phyloP scores from a whole-genome alignment of 2,797 vertebrate species.

The Rhabdophis nuchalis region DNA sequence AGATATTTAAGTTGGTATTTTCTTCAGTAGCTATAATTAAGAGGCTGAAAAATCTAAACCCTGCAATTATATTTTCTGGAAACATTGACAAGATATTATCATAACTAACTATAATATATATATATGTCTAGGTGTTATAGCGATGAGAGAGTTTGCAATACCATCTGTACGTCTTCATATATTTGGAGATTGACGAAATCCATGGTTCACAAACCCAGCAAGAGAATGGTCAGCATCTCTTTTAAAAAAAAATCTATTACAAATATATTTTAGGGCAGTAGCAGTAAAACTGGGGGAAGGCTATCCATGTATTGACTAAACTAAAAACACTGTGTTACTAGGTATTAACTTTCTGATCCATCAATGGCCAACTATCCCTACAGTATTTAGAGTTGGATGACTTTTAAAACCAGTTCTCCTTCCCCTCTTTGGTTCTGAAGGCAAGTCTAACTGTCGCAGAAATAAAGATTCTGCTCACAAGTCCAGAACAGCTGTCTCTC shows the following conservation, averaged over 20 bases:
- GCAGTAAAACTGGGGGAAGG: not conserved
- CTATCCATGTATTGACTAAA: not conserved
- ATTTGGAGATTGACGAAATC: not conserved
- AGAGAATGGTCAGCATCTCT: not conserved
- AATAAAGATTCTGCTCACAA: slow-evolving; percentile 1
- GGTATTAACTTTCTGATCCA: not conserved
- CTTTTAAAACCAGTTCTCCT: not conserved
- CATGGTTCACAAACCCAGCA: not conserved
- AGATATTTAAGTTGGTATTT: not conserved
- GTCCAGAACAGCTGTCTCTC: not conserved
- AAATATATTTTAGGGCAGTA: not conserved
- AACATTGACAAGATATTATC: not conserved
- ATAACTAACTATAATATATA: not conserved
- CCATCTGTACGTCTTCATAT: not conserved
- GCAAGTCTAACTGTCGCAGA: not conserved
- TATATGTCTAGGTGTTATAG: not conserved
- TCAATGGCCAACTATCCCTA: not conserved
- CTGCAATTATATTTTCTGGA: not conserved
- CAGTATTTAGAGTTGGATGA: not conserved
- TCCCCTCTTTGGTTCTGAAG: not conserved
- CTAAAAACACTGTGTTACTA: rapidly evolving
- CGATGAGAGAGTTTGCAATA: too few relatives aligned
- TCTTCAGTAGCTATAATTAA: not conserved
- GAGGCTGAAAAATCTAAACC: not conserved
- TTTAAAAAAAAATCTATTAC: not conserved